Evolutionary conservation across 1,140 invertebrate species (phyloP).

Genomic region (Mizuhopecten yessoensis): DNA sequence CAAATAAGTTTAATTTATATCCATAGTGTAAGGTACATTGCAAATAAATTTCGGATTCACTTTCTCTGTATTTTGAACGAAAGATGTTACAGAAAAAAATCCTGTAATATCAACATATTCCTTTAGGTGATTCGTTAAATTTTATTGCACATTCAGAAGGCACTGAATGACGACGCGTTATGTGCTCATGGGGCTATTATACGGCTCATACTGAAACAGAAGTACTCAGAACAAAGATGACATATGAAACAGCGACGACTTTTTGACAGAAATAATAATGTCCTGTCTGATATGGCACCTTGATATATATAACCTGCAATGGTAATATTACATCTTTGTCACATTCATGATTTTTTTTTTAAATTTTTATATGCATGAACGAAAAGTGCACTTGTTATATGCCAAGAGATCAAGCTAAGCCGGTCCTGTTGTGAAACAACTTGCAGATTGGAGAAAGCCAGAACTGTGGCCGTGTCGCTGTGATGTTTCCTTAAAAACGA

Average conservation of each 20-base stretch:
- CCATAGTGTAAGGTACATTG: neutral
- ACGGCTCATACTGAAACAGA: neutral
- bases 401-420: too few relatives aligned
- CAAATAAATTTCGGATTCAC: constrained; percentile 1
- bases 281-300: neutral
- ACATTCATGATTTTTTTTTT: neutral
- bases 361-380: neutral
- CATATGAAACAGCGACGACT: neutral
- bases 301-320: neutral
- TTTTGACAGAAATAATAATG: neutral
- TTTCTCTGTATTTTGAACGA: neutral
- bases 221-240: neutral
- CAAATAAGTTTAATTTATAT: neutral
- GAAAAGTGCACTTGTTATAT: too few relatives aligned
- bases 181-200: neutral
- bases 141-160: neutral
- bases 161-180: neutral
- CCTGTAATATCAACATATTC: neutral
- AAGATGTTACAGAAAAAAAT: neutral
- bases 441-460: too few relatives aligned
- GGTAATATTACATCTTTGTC: neutral
- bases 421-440: too few relatives aligned
- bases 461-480: too few relatives aligned
- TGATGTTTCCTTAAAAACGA: too few relatives aligned
- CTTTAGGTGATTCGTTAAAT: neutral